Percentiles rank a stretch among this genome's conserved stretches.
Conservation (phyloP, 1,140 invertebrate species). For the Sarcophaga bullata region DNA sequence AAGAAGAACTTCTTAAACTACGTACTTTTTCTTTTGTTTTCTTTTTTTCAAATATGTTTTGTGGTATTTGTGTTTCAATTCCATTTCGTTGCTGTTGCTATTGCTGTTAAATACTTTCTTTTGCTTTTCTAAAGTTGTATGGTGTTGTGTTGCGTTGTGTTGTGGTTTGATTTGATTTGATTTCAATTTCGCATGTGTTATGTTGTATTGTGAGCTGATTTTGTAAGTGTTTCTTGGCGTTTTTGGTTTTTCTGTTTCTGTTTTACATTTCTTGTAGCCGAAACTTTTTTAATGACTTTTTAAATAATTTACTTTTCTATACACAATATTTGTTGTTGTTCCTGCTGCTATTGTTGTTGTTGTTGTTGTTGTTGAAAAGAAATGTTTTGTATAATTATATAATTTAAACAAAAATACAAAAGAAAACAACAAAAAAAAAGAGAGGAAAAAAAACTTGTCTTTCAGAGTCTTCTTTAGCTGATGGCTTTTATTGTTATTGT, state of each 20-base stretch:
- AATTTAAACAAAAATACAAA: slow-evolving; percentile 10
- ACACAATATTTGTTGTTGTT: too few species aligned
- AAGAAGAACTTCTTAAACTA: slow-evolving; percentile 26
- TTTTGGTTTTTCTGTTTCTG: background rate
- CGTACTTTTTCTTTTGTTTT: background rate
- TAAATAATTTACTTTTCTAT: slow-evolving; percentile 18
- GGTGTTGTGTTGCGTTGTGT: too few species aligned
- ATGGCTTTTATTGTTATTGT: too few species aligned
- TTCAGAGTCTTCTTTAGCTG: background rate
- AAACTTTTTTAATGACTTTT: slow-evolving; percentile 17
- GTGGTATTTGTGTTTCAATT: background rate
- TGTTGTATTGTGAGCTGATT: background rate
- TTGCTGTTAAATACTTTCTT: background rate
- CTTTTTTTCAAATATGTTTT: slow-evolving; percentile 16
- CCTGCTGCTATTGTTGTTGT: too few species aligned
- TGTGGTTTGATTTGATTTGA: too few species aligned
- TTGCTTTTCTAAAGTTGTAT: background rate
- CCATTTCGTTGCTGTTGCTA: background rate
- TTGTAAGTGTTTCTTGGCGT: background rate
- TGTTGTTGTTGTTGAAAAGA: background rate
- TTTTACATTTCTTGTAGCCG: background rate
- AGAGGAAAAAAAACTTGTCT: slow-evolving; percentile 6
- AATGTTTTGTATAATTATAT: slow-evolving; percentile 21
- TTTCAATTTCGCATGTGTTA: too few species aligned
- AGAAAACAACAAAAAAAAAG: background rate